Conservation (phyloP, 2,113 vertebrate genomes). For the Hippocampus barbouri region DNA sequence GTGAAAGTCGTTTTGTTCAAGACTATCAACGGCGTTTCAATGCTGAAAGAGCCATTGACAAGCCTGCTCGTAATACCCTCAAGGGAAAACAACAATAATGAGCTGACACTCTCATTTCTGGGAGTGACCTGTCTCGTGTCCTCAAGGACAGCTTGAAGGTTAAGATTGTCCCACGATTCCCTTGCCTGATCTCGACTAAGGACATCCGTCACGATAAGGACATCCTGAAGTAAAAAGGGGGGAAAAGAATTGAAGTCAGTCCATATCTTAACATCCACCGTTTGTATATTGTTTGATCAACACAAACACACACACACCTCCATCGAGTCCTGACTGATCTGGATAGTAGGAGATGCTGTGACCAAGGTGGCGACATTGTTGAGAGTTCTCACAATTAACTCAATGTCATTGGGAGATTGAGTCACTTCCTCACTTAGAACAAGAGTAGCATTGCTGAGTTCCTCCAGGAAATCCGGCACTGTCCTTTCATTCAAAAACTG, state of each 20-base stretch:
- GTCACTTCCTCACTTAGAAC: fast-evolving
- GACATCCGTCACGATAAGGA: constrained; percentile 33
- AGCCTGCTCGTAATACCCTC: constrained; percentile 7
- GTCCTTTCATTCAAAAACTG: not conserved
- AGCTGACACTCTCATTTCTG: constrained; percentile 8
- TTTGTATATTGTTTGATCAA: not conserved
- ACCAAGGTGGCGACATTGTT: not conserved
- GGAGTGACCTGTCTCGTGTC: not conserved
- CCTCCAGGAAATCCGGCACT: constrained; percentile 3
- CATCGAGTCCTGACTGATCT: not conserved
- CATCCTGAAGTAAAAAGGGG: constrained; percentile 23
- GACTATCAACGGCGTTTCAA: constrained; percentile 10
- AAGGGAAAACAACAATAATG: constrained; percentile 19
- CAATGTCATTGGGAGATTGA: constrained; percentile 34
- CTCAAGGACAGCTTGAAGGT: not conserved
- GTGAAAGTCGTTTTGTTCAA: constrained; percentile 44
- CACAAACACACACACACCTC: constrained; percentile 20
- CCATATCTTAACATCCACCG: not conserved
- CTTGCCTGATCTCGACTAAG: constrained; percentile 20
- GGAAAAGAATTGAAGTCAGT: not conserved
- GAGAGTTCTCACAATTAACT: constrained; percentile 33
- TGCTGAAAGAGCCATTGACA: constrained; percentile 2
- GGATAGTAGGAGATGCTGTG: fast-evolving
- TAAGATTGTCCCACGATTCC: constrained; percentile 20
- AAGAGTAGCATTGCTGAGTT: constrained; percentile 8